phyloP scores from a whole-genome alignment of 2,797 vertebrate species.

The Periparus ater region DNA sequence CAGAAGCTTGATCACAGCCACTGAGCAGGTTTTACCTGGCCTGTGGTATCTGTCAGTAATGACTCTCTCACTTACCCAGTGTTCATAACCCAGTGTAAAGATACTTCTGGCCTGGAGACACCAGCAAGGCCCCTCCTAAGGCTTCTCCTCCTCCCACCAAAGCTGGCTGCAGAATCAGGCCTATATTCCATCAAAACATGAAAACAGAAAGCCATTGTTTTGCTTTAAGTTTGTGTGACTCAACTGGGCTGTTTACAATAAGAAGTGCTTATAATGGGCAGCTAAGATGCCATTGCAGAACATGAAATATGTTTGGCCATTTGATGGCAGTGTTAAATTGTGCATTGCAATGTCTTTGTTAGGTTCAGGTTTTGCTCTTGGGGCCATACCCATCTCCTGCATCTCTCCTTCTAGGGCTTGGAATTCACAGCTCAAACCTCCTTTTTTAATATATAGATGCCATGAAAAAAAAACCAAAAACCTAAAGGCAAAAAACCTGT shows the following conservation, averaged over 20 bases:
- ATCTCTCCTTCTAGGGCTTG: background rate
- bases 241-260: background rate
- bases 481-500: background rate
- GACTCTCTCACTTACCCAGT: background rate
- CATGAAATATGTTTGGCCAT: slow-evolving; percentile 34
- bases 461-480: background rate
- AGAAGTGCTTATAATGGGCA: background rate
- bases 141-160: accelerated
- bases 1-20: background rate
- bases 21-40: background rate
- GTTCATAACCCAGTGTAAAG: background rate
- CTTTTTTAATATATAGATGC: background rate
- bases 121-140: background rate
- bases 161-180: background rate
- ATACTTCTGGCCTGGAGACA: background rate
- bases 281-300: background rate
- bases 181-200: background rate
- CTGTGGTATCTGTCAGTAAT: background rate
- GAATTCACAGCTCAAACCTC: background rate
- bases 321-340: slow-evolving; percentile 66
- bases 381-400: background rate
- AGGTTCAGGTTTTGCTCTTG: background rate
- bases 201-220: background rate
- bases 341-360: background rate
- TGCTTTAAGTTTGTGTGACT: background rate